A percentile compares a stretch with the other conserved stretches of the same genome.
These are phyloP conservation scores for Prosopocoilus inquinatus DNA, from an alignment of 2,888 invertebrate genomes.

Conservation along the genomic window DNA sequence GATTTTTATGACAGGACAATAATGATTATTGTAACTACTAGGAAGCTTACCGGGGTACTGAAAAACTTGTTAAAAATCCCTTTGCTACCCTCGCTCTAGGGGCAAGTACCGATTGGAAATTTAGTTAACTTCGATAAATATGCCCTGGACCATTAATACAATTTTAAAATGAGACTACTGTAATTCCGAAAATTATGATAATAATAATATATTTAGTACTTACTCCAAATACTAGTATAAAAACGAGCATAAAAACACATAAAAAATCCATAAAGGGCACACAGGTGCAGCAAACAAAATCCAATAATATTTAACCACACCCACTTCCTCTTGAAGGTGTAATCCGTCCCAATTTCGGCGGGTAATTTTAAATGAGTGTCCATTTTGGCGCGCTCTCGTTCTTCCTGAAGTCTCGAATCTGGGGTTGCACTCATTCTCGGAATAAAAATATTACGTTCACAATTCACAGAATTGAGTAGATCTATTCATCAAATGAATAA, in stretches of 20 bases:
- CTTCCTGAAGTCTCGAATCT: not conserved
- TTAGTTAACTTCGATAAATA: too few relatives aligned
- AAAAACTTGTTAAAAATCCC: too few relatives aligned
- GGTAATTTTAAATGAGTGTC: constrained; percentile 37
- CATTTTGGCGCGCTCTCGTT: not conserved
- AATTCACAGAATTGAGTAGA: not conserved
- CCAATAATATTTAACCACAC: constrained; percentile 65
- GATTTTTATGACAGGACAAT: too few relatives aligned
- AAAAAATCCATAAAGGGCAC: constrained; percentile 52
- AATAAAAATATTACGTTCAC: not conserved
- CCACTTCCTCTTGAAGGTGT: constrained; percentile 52
- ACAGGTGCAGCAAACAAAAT: constrained; percentile 57
- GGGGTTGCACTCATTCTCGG: constrained; percentile 17
- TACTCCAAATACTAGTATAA: constrained; percentile 46
- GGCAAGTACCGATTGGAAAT: too few relatives aligned
- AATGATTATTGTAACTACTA: too few relatives aligned
- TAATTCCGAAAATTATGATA: not conserved
- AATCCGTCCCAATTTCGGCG: constrained; percentile 54
- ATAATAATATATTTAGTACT: constrained; percentile 33
- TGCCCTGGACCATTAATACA: not conserved
- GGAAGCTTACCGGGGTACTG: too few relatives aligned
- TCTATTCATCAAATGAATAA: too few relatives aligned
- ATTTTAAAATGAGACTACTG: not conserved
- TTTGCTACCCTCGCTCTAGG: too few relatives aligned
- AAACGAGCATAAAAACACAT: constrained; percentile 36